These are phyloP conservation scores for Caenorhabditis sp. DNA, from an alignment of 2,888 invertebrate species.

Conservation along the genomic window DNA sequence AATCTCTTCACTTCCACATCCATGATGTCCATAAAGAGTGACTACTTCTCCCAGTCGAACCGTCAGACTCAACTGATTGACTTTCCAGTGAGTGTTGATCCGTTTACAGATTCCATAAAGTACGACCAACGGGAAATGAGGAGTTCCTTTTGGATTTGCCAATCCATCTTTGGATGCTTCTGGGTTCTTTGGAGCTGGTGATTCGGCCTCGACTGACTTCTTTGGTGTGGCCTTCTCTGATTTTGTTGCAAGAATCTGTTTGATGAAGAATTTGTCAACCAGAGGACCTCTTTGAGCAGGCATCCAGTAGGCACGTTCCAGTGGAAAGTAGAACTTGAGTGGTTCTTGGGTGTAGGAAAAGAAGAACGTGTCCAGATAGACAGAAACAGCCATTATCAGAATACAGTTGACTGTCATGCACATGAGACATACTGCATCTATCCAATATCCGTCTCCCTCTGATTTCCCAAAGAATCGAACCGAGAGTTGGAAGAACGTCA, in stretches of 20 bases:
- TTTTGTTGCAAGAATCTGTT: constrained; percentile 22
- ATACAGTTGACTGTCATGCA: constrained; percentile 44
- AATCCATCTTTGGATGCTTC: too few species aligned
- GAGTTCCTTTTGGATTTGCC: background rate
- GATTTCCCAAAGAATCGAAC: constrained; percentile 40
- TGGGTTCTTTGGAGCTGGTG: constrained; percentile 1
- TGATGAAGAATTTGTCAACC: constrained; percentile 13
- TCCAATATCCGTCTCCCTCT: constrained; percentile 7
- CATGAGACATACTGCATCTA: constrained; percentile 29
- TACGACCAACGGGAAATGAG: constrained; percentile 15
- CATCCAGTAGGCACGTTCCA: constrained; percentile 41
- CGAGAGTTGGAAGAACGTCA: constrained; percentile 42
- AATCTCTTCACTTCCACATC: constrained; percentile 53
- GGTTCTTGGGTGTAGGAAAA: constrained; percentile 18
- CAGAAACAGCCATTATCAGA: background rate
- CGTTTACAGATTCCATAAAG: constrained; percentile 49
- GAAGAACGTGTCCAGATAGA: constrained; percentile 49
- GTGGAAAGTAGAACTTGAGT: constrained; percentile 34
- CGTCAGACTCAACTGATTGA: constrained; percentile 36
- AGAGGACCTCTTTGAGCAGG: constrained; percentile 13
- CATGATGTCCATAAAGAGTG: constrained; percentile 50
- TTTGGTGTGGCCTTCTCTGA: background rate
- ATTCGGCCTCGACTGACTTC: constrained; percentile 1
- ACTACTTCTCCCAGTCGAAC: constrained; percentile 38
- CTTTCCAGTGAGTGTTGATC: constrained; percentile 35